Evolutionary conservation across 2,797 vertebrate genomes (phyloP), one percentile per base, ranked within the genome.

Genomic region (Lagodon rhomboides): DNA sequence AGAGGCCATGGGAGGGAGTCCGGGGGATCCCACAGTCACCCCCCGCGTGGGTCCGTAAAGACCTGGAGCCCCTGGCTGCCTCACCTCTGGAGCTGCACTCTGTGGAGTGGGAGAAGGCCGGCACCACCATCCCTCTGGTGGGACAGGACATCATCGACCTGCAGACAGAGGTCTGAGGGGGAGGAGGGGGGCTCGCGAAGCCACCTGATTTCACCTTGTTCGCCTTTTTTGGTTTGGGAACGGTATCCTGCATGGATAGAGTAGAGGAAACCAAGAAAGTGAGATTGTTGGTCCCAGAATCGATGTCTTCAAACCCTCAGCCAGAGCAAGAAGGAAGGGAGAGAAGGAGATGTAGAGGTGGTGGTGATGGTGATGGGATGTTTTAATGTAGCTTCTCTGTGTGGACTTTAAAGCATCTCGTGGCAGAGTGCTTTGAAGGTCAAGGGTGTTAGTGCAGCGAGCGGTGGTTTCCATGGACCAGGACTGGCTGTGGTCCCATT

Each of bases 91-190:
- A 99, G 95, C 95, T 99, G 76, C 97, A 98, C 91, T 96, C 96
- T 54, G 97, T 98, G 49, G 98, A 99, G 79, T 99, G 98, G 98
- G 98, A 99, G 93, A 99, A 99, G 95, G 93, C 96, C 3, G 94
- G 96, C 20, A 97, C 98, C 86, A 95, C 97, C 73, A 99, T 99
- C 87, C 98, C 98, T 2, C 91, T 99, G 90, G 97, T 98, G 95
- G 98, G 97, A 85, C 98, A 99, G 95, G 98, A 99, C 96, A 97
- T 98, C 94, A 99, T 98, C 7, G 98, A 99, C 94, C 97, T 99
- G 94, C 98, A 99, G 95, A 99, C 98, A 0, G 98, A 99, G 95
- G 98, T 99, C 95, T 99, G 97, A 99, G 95, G 91, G 81, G 92
- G 77, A 84, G 65, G 85, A 90, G 80, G 89, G 85, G 71, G 87